A percentile compares a stretch with the other conserved stretches of the same genome.
Conservation (phyloP, 2,113 vertebrate genomes). For the Illadopsis cleaveri region DNA sequence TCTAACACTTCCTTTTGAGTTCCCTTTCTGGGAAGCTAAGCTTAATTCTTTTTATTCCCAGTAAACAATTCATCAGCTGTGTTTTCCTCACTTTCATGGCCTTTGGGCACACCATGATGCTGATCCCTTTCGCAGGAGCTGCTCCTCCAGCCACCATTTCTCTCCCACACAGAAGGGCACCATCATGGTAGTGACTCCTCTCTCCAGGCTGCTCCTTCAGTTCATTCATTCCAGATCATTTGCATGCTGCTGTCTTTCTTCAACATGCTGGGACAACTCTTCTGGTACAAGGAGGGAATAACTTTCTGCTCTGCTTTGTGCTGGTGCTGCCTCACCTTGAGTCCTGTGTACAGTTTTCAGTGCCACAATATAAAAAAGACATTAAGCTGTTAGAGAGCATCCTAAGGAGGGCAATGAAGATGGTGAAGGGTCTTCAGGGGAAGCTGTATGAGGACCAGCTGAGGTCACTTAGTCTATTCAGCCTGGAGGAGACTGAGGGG, state of each 20-base stretch:
- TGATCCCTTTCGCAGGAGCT: too few relatives aligned
- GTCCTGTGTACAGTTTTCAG: background rate
- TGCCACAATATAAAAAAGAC: background rate
- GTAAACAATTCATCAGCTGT: too few relatives aligned
- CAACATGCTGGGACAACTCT: background rate
- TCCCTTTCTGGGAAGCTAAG: too few relatives aligned
- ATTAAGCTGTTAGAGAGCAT: background rate
- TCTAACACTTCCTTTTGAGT: too few relatives aligned
- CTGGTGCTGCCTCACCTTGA: background rate
- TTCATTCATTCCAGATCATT: background rate
- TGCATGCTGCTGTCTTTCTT: background rate
- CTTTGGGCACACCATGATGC: too few relatives aligned
- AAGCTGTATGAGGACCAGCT: accelerated
- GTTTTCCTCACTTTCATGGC: too few relatives aligned
- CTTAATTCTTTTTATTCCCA: too few relatives aligned
- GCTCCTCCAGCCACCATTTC: background rate
- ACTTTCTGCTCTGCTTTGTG: accelerated
- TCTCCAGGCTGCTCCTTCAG: background rate
- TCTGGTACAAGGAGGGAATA: background rate
- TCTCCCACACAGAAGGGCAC: accelerated
- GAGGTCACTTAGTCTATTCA: background rate
- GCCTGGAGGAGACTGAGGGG: background rate
- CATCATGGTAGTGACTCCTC: accelerated
- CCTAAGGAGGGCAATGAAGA: background rate
- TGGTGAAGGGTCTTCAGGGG: background rate